These are phyloP conservation scores for Hyles lineata DNA, from an alignment of 2,888 invertebrate genomes.

Conservation along the genomic window DNA sequence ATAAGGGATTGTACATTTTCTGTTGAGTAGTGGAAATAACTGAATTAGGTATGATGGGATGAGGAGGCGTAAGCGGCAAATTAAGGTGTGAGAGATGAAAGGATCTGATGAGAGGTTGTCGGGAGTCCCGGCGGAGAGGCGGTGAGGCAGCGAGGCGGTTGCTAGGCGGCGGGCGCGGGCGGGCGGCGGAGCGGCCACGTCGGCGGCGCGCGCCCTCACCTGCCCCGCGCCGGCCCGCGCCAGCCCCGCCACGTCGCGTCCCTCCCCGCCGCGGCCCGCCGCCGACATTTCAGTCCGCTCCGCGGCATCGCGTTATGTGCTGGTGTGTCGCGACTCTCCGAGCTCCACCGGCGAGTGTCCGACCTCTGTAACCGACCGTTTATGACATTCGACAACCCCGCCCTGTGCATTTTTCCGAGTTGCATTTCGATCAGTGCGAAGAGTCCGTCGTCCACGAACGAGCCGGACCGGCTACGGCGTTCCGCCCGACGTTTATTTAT, in stretches of 20 bases:
- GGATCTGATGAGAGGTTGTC: constrained; percentile 39
- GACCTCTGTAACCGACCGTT: constrained; percentile 80
- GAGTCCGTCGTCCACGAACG: constrained; percentile 67
- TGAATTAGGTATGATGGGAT: background rate
- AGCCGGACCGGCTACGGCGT: constrained; percentile 62
- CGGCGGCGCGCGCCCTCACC: constrained; percentile 51
- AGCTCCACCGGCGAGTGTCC: constrained; percentile 70
- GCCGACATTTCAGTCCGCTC: constrained; percentile 65
- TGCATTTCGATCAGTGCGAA: constrained; percentile 78
- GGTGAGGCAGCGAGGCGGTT: constrained; percentile 43
- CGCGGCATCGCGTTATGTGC: constrained; percentile 70
- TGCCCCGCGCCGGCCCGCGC: constrained; percentile 9
- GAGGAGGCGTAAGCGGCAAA: background rate
- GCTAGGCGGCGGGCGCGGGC: constrained; percentile 45
- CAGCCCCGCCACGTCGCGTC: constrained; percentile 9
- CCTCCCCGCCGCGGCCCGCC: constrained; percentile 31
- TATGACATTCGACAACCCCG: constrained; percentile 83
- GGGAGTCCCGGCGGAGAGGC: constrained; percentile 45
- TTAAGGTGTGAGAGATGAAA: constrained; percentile 13
- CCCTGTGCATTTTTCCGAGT: constrained; percentile 81
- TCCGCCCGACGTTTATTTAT: constrained; percentile 80
- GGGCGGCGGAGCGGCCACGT: constrained; percentile 48
- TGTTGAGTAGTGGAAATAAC: too few relatives aligned
- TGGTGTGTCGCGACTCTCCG: constrained; percentile 58
- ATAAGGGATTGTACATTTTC: too few relatives aligned